Percentiles rank a stretch among this genome's conserved stretches.
Evolutionary conservation across 2,888 invertebrate genomes (phyloP).

Genomic region (Clivina fossor): DNA sequence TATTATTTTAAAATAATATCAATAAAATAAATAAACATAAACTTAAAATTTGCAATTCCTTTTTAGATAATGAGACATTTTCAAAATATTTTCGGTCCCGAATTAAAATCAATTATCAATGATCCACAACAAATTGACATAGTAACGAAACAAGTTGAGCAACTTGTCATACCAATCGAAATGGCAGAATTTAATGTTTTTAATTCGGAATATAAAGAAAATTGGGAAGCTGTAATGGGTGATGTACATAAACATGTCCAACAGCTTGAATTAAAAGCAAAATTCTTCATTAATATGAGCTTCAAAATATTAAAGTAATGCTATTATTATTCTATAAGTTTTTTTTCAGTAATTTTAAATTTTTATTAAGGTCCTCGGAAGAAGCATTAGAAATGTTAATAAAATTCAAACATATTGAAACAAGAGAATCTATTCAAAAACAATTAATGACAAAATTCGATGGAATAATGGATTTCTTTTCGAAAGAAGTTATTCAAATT

Average conservation of each 20-base stretch:
- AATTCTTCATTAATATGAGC: slow-evolving; percentile 81
- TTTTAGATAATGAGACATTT: slow-evolving; percentile 36
- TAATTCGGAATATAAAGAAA: slow-evolving; percentile 72
- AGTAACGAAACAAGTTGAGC: slow-evolving; percentile 77
- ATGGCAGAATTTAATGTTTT: slow-evolving; percentile 85
- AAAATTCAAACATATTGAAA: slow-evolving; percentile 78
- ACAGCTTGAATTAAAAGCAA: slow-evolving; percentile 77
- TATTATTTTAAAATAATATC: too few relatives aligned
- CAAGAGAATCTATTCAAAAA: slow-evolving; percentile 70
- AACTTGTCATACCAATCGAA: slow-evolving; percentile 72
- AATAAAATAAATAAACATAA: too few relatives aligned
- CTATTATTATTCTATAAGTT: slow-evolving; percentile 9
- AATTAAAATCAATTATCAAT: slow-evolving; percentile 82
- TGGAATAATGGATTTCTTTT: slow-evolving; percentile 80
- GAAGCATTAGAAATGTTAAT: slow-evolving; percentile 77
- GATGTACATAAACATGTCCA: slow-evolving; percentile 75
- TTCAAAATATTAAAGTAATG: slow-evolving; percentile 72
- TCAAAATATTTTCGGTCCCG: slow-evolving; percentile 79
- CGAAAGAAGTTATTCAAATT: slow-evolving; percentile 74
- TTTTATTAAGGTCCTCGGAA: slow-evolving; percentile 68
- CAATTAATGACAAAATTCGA: slow-evolving; percentile 81
- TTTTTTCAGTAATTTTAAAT: slow-evolving; percentile 1
- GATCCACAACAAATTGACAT: slow-evolving; percentile 86
- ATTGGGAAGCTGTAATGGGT: slow-evolving; percentile 83
- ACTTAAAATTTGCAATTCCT: too few relatives aligned